Percentiles rank a stretch among this genome's conserved stretches.
Evolutionary conservation across 2,888 invertebrate genomes (phyloP).

Genomic region (Crioceris asparagi): DNA sequence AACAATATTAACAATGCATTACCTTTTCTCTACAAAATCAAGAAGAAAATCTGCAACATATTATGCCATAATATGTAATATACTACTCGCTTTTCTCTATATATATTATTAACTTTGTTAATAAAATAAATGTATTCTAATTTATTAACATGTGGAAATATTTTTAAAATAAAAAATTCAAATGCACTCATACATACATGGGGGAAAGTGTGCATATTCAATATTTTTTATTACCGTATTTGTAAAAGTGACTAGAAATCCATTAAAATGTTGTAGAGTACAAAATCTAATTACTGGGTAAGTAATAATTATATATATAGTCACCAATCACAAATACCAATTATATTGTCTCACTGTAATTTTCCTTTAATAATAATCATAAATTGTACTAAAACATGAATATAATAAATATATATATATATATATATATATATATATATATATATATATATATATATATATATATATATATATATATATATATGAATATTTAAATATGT

Average conservation of each 20-base stretch:
- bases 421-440: too few relatives aligned
- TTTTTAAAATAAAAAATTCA: constrained; percentile 3
- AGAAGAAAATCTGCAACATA: too few relatives aligned
- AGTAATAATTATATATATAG: constrained; percentile 14
- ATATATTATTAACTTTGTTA: too few relatives aligned
- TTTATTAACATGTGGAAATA: constrained; percentile 18
- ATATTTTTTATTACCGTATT: constrained; percentile 15
- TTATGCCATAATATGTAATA: too few relatives aligned
- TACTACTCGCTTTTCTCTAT: too few relatives aligned
- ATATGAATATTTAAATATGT: constrained; percentile 24
- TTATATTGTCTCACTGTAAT: constrained; percentile 28
- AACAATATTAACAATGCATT: too few relatives aligned
- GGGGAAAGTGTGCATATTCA: constrained; percentile 3
- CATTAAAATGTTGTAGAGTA: constrained; percentile 20
- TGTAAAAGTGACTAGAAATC: constrained; percentile 21
- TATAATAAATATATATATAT: too few relatives aligned
- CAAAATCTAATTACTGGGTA: constrained; percentile 23
- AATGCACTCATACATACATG: constrained; percentile 1
- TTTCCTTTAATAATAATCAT: constrained; percentile 14
- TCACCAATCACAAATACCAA: constrained; percentile 28
- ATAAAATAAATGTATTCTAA: constrained; percentile 28
- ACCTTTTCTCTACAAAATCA: too few relatives aligned
- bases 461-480: too few relatives aligned
- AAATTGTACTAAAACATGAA: constrained; percentile 27
- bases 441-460: too few relatives aligned